A percentile compares a stretch with the other conserved stretches of the same genome.
These are phyloP conservation scores for Dexiosoma caninum DNA, from an alignment of 2,888 invertebrate species.

Conservation along the genomic window DNA sequence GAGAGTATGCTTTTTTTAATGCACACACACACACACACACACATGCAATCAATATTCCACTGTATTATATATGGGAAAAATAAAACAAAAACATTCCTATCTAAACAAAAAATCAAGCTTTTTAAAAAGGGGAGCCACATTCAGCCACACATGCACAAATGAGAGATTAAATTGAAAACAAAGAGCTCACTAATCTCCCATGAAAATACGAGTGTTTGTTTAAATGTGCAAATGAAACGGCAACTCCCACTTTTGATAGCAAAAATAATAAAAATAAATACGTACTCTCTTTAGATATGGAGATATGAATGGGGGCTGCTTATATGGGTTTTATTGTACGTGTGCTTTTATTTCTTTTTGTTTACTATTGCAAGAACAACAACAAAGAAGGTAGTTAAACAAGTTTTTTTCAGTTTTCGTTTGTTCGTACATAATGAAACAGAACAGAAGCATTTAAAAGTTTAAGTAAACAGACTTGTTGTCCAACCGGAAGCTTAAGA, in stretches of 20 bases:
- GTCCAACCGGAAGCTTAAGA: slow-evolving; percentile 63
- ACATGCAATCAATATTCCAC: neutral
- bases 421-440: slow-evolving; percentile 58
- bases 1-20: slow-evolving; percentile 5
- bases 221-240: slow-evolving; percentile 36
- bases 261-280: slow-evolving; percentile 34
- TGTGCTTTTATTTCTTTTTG: slow-evolving; percentile 9
- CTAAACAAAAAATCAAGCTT: slow-evolving; percentile 63
- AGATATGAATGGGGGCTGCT: slow-evolving; percentile 41
- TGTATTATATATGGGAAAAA: slow-evolving; percentile 1
- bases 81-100: slow-evolving; percentile 57
- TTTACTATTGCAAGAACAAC: slow-evolving; percentile 28
- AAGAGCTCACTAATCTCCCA: slow-evolving; percentile 18
- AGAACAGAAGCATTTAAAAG: slow-evolving; percentile 62
- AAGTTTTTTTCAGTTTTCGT: slow-evolving; percentile 46
- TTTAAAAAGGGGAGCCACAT: slow-evolving; percentile 36
- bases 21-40: no score
- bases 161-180: slow-evolving; percentile 36
- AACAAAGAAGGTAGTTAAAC: slow-evolving; percentile 47
- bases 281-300: slow-evolving; percentile 56
- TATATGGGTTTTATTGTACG: neutral
- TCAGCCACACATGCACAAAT: neutral
- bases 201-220: neutral
- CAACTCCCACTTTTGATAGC: slow-evolving; percentile 64
- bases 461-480: slow-evolving; percentile 56